Conservation (phyloP, 2,113 vertebrate genomes). For the Labeo rohita region DNA sequence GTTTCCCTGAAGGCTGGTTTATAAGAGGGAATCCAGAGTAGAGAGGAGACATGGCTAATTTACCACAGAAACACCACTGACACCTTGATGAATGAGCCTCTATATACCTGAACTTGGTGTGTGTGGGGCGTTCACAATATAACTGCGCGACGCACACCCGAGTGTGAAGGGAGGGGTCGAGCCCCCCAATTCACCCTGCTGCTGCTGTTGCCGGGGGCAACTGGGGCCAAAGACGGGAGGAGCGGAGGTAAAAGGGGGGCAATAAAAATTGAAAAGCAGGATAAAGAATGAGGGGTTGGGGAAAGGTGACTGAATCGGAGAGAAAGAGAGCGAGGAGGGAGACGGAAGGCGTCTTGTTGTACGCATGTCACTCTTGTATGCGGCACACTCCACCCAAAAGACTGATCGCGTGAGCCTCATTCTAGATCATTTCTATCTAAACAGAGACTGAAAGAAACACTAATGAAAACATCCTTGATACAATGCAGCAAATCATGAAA, state of each 20-base stretch:
- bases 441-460: background rate
- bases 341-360: background rate
- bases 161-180: constrained; percentile 35
- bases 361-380: background rate
- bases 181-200: constrained; percentile 21
- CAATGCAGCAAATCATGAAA: constrained; percentile 18
- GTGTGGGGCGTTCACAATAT: constrained; percentile 26
- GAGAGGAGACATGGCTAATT: constrained; percentile 51
- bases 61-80: constrained; percentile 44
- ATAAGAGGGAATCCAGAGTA: constrained; percentile 48
- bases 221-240: constrained; percentile 15
- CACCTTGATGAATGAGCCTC: constrained; percentile 43
- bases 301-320: constrained; percentile 18
- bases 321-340: background rate
- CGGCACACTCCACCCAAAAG: background rate
- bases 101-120: constrained; percentile 33
- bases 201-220: constrained; percentile 23
- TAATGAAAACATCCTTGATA: background rate
- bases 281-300: background rate
- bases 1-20: constrained; percentile 46
- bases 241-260: constrained; percentile 22
- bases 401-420: background rate
- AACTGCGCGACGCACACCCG: background rate
- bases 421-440: background rate
- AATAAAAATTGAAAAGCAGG: constrained; percentile 14